Percentiles rank a stretch among this genome's conserved stretches.
phyloP scores from a whole-genome alignment of 1,140 invertebrate species.

The Alviniconcha marisindica region DNA sequence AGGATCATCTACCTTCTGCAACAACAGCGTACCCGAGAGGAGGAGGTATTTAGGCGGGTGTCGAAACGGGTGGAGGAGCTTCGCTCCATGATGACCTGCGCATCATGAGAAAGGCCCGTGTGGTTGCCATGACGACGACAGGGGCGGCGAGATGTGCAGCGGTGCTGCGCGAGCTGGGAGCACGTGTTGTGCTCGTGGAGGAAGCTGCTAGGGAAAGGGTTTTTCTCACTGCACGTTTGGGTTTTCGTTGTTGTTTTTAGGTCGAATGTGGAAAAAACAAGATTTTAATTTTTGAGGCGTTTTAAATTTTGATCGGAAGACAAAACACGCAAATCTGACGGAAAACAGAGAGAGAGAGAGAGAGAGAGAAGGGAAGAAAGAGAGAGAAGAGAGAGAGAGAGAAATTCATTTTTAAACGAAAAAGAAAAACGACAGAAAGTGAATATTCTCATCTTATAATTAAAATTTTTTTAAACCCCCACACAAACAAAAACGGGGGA shows the following conservation, averaged over 20 bases:
- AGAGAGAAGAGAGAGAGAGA: too few relatives aligned
- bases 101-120: slow-evolving; percentile 60
- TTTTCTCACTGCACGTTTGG: too few relatives aligned
- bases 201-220: slow-evolving; percentile 68
- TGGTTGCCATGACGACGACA: slow-evolving; percentile 73
- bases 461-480: too few relatives aligned
- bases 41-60: slow-evolving; percentile 44
- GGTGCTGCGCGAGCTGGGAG: slow-evolving; percentile 50
- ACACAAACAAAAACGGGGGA: too few relatives aligned
- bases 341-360: too few relatives aligned
- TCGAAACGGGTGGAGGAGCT: slow-evolving; percentile 46
- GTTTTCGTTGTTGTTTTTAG: background rate
- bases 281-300: too few relatives aligned
- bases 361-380: too few relatives aligned
- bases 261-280: background rate
- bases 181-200: slow-evolving; percentile 68
- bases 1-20: slow-evolving; percentile 37
- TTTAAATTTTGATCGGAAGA: too few relatives aligned
- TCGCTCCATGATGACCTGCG: slow-evolving; percentile 48
- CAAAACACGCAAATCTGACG: too few relatives aligned
- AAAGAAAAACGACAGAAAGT: too few relatives aligned
- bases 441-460: too few relatives aligned
- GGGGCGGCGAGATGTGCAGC: slow-evolving; percentile 60
- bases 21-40: slow-evolving; percentile 14
- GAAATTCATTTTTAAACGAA: too few relatives aligned